Base-by-base conservation (phyloP, 2,113 vertebrate genomes). In the Euleptes europaea region DNA sequence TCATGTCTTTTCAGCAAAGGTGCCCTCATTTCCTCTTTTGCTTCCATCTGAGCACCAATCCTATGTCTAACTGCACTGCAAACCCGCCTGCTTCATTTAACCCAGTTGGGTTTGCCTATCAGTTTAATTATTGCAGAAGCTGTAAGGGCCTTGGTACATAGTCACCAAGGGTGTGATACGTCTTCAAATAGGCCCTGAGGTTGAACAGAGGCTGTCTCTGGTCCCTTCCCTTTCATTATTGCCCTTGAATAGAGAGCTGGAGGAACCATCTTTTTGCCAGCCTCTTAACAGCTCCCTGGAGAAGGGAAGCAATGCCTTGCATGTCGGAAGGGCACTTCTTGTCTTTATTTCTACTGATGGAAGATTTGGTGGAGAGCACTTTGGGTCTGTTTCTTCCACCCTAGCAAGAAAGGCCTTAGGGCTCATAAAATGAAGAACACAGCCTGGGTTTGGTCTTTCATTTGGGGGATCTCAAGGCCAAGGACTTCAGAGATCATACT, bases 111-210 rank as follows among this genome's bases (percentile, higher is more conserved):
- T 35, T 13, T 14, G 85, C 44, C 31, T 26, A 38, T 44, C 65
- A 38, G 74, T 75, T 69, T 86, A 86, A 81, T 77, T 70, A 57
- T 76, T 51, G 69, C 21, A 35, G 71, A 57, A 63, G 23, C 57
- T 14, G 35, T 47, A 60, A 72, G 21, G 60, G 47, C 51, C 67
- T 71, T 42, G 60, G 33, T 72, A 60, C 78, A 65, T 49, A n/a
- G 54, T n/a, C 70, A 80, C 38, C 57, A 17, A 47, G 57, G 77
- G 77, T 28, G 10, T n/a, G 54, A 85, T 85, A n/a, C n/a, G 31
- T 76, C 85, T 69, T 60, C 42, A 82, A 86, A 86, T 69, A 76
- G 65, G 31, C 63, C 3, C 65, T 5, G 7, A 80, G n/a, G 19
- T 23, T 65, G 40, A 63, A 33, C 21, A 17, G 38, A 19, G 82